A percentile compares a stretch with the other conserved stretches of the same genome.
These are phyloP conservation scores for Anas platyrhynchos DNA, from an alignment of 2,113 vertebrate genomes.

Conservation along the genomic window DNA sequence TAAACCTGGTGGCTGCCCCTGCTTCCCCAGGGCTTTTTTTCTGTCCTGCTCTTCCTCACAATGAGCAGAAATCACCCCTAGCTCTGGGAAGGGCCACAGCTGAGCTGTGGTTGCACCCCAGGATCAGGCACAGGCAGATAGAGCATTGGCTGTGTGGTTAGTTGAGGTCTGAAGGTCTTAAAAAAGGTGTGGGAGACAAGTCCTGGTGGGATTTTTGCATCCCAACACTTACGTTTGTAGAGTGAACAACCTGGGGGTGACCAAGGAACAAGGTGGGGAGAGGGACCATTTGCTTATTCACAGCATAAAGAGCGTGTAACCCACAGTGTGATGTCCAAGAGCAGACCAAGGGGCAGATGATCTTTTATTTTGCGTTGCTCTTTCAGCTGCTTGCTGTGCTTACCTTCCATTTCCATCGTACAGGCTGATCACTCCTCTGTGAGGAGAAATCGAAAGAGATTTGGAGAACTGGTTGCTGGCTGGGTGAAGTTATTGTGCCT, in stretches of 20 bases:
- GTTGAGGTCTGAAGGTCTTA: not conserved
- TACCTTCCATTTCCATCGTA: not conserved
- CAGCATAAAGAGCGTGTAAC: not conserved
- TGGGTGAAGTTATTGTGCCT: not conserved
- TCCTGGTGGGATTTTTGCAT: not conserved
- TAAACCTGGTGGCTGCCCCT: not conserved
- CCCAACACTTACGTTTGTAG: rapidly evolving
- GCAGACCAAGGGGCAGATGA: not conserved
- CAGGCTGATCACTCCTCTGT: not conserved
- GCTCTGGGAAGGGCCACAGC: not conserved
- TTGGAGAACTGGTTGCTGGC: not conserved
- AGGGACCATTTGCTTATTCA: not conserved
- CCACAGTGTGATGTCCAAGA: not conserved
- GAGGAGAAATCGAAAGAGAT: not conserved
- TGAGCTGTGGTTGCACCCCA: no score
- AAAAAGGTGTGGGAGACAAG: not conserved
- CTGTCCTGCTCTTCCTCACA: not conserved
- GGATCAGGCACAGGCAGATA: no score
- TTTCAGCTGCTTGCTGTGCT: not conserved
- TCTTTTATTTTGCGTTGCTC: not conserved
- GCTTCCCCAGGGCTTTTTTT: not conserved
- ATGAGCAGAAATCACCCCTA: not conserved
- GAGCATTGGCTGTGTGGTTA: not conserved
- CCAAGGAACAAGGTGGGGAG: not conserved
- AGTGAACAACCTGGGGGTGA: not conserved